phyloP scores from a whole-genome alignment of 2,113 vertebrate species.

The Ammospiza caudacuta region DNA sequence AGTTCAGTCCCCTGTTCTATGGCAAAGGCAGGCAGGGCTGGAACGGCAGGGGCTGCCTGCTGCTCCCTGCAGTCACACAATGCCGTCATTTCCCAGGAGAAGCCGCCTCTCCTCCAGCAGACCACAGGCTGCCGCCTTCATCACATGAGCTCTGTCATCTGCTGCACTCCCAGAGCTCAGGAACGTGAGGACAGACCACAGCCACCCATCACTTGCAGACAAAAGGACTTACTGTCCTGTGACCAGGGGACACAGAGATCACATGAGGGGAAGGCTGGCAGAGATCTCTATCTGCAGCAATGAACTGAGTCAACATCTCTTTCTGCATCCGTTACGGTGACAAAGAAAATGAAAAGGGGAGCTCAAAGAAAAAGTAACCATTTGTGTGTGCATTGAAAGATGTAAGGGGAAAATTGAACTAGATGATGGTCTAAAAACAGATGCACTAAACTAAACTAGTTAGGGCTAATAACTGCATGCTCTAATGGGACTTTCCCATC shows the following conservation, averaged over 20 bases:
- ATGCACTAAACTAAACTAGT: neutral
- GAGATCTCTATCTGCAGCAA: neutral
- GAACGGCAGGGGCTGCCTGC: neutral
- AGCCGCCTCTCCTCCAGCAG: neutral
- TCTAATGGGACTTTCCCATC: neutral
- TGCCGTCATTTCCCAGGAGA: neutral
- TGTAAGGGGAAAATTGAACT: neutral
- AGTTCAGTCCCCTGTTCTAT: fast-evolving
- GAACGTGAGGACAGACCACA: neutral
- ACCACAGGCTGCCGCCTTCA: neutral
- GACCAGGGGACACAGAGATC: neutral
- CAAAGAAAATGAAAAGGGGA: neutral
- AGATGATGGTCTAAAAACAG: neutral
- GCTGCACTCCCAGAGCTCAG: neutral
- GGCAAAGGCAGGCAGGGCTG: neutral
- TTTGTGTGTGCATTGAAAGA: neutral
- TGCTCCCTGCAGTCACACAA: neutral
- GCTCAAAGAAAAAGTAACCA: neutral
- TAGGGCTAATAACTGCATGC: neutral
- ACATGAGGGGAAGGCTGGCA: neutral
- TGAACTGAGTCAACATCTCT: neutral
- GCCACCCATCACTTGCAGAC: neutral
- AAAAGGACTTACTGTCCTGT: neutral
- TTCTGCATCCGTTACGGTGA: neutral
- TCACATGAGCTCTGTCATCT: neutral